These are phyloP conservation scores for Ceryle rudis DNA, from an alignment of 2,797 vertebrate genomes.

Conservation along the genomic window DNA sequence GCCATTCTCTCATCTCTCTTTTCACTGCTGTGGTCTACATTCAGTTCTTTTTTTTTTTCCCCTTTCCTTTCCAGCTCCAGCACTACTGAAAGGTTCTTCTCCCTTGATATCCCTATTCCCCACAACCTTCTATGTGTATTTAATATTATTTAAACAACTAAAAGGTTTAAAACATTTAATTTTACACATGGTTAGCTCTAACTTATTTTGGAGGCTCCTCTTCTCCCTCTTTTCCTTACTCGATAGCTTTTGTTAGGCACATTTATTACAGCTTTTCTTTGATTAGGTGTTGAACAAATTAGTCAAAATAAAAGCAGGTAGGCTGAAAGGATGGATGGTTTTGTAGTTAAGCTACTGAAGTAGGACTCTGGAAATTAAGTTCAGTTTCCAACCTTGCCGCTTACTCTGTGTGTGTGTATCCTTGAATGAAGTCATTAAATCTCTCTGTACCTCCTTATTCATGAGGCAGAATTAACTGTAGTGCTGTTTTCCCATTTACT, in stretches of 20 bases:
- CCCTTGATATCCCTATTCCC: neutral
- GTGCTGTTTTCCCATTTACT: neutral
- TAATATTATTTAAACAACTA: neutral
- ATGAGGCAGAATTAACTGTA: neutral
- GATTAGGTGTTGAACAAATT: neutral
- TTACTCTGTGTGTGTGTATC: neutral
- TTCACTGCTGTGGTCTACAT: neutral
- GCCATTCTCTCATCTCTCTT: neutral
- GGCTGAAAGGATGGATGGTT: neutral
- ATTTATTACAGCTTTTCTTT: neutral
- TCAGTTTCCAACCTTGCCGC: neutral
- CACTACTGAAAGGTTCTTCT: neutral
- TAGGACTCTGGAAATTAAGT: neutral
- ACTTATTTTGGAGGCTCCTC: neutral
- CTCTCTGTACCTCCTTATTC: neutral
- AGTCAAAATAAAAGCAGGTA: neutral
- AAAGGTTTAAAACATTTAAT: neutral
- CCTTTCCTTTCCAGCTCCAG: neutral
- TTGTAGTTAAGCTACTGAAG: neutral
- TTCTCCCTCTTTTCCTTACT: neutral
- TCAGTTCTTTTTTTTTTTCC: neutral
- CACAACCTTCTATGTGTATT: neutral
- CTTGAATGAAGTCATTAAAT: neutral
- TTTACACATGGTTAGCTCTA: neutral
- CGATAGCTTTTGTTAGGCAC: neutral